Evolutionary conservation across 2,797 vertebrate species (phyloP).

Genomic region (Oreortyx pictus): DNA sequence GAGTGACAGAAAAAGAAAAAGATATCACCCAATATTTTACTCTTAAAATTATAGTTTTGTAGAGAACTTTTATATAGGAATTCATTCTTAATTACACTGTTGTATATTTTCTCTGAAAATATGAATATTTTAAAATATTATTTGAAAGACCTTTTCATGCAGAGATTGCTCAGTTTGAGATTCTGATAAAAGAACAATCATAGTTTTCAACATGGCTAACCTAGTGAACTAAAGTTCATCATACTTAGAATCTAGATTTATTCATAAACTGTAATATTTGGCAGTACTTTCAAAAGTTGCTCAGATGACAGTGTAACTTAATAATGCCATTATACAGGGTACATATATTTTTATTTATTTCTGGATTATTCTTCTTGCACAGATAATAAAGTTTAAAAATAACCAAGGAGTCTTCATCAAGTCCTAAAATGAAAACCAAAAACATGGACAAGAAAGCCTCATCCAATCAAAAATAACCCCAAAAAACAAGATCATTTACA

Average conservation of each 20-base stretch:
- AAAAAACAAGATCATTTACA: not conserved
- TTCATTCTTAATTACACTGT: not conserved
- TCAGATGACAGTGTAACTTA: not conserved
- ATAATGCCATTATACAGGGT: not conserved
- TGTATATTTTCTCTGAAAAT: not conserved
- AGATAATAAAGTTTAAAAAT: not conserved
- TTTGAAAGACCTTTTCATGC: not conserved
- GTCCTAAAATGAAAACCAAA: not conserved
- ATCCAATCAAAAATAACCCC: not conserved
- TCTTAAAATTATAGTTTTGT: not conserved
- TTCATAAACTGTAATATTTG: not conserved
- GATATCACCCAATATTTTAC: not conserved
- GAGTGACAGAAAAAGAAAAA: not conserved
- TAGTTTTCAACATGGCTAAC: not conserved
- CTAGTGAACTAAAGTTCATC: not conserved
- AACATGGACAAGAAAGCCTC: not conserved
- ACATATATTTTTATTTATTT: not conserved
- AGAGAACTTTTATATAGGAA: too few relatives aligned
- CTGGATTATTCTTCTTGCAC: not conserved
- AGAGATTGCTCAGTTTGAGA: not conserved
- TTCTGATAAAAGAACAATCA: not conserved
- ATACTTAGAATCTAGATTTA: not conserved
- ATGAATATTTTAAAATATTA: not conserved
- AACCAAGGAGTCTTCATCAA: not conserved
- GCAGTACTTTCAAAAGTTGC: not conserved